Percentiles rank a stretch among this genome's conserved stretches.
phyloP scores from a whole-genome alignment of 1,140 invertebrate species.

The Drosophila pachea region DNA sequence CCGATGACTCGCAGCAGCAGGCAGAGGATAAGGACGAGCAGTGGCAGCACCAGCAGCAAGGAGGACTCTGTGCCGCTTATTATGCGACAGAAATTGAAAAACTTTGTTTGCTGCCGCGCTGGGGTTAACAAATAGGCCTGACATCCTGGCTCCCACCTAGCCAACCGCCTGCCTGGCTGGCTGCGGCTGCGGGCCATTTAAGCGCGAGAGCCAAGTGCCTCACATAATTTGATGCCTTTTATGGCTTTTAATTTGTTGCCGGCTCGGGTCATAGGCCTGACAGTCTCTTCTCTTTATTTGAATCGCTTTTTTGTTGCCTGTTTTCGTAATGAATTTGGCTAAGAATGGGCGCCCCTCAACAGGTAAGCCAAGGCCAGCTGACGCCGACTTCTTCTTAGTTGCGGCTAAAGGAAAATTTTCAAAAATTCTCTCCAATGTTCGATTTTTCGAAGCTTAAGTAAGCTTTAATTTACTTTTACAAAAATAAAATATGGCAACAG shows the following conservation, averaged over 20 bases:
- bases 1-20: conserved; percentile 32
- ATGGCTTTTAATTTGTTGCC: conserved; percentile 74
- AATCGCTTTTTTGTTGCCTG: conserved; percentile 40
- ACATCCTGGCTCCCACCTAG: conserved; percentile 22
- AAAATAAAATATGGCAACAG: too few species aligned
- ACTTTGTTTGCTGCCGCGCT: conserved; percentile 73
- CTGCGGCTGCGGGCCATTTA: conserved; percentile 31
- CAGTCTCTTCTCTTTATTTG: conserved; percentile 28
- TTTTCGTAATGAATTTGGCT: conserved; percentile 61
- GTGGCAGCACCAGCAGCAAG: neutral
- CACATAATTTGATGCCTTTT: conserved; percentile 76
- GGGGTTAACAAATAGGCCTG: conserved; percentile 73
- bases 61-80: conserved; percentile 63
- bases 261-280: conserved; percentile 34
- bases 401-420: too few species aligned
- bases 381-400: too few species aligned
- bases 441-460: too few species aligned
- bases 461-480: too few species aligned
- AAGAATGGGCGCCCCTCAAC: conserved; percentile 26
- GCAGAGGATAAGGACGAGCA: too few species aligned
- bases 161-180: neutral
- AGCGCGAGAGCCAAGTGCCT: conserved; percentile 60
- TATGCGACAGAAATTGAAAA: conserved; percentile 77
- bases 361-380: too few species aligned
- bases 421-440: too few species aligned